Base-by-base conservation (phyloP, 2,888 invertebrate species). In the Aspidiotus rigidus region DNA sequence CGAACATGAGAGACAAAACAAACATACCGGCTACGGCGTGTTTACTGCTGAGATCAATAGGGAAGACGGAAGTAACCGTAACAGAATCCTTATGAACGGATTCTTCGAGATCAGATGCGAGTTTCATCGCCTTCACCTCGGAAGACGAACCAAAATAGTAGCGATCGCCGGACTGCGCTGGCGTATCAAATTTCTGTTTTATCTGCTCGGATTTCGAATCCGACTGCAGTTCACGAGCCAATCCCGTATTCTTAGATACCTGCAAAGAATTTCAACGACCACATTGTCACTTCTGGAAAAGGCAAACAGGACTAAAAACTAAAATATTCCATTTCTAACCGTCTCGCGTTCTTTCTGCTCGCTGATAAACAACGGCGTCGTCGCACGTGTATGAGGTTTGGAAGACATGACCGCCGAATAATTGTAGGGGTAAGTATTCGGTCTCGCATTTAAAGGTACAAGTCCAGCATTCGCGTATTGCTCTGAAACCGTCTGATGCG, bases 401-500 rank as follows among this genome's bases (percentile, higher is more conserved):
- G 63, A 71, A 49, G 66, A 62, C n/a, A 57, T 16, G n/a, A 17
- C 28, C 2, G 69, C 60, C 16, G 70, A 64, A 44, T 62, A 66
- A 55, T 66, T 62, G 71, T 75, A 75, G 15, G 75, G 75, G 69
- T 74, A 75, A 7, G 74, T 73, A 66, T 70, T 71, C 8, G 75
- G 75, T 59, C 84, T 83, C 56, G 84, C 78, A 5, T 83, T 77
- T 7, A 84, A 83, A 0, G 85, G 82, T 2, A 76, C 72, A 42
- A 77, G 74, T 10, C 77, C 76, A 49, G 75, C 74, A 57, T 74
- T 74, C 17, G 74, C 73, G 64, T 74, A 74, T 62, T 74, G 74
- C 63, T 71, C 70, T 61, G 73, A 73, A 16, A 73, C 72, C 17
- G 73, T 73, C 17, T 73, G 74, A 57, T 77, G 76, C 0, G 79